These are phyloP conservation scores for Alexandromys fortis DNA, from an alignment of 2,113 vertebrate genomes.

Conservation along the genomic window DNA sequence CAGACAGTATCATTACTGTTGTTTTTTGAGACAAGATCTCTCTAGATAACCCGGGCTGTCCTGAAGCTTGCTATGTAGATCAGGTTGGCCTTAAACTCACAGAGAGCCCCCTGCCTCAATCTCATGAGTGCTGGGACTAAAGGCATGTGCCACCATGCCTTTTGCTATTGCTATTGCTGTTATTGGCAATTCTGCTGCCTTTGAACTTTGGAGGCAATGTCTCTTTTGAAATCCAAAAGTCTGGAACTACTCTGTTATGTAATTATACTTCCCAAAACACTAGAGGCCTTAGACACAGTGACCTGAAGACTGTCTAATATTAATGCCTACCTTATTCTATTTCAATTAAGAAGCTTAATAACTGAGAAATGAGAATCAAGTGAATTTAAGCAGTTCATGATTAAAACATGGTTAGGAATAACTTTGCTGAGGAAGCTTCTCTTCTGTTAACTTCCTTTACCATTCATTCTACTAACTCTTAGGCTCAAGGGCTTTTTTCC, in stretches of 20 bases:
- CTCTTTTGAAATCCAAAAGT: constrained; percentile 44
- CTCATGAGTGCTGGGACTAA: background rate
- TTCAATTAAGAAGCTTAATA: constrained; percentile 30
- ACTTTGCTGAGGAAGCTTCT: background rate
- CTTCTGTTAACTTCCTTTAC: constrained; percentile 19
- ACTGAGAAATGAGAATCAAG: constrained; percentile 47
- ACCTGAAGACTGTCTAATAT: constrained; percentile 3
- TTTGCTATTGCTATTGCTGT: background rate
- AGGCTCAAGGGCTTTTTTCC: background rate
- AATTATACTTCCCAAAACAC: constrained; percentile 53
- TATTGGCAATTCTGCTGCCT: background rate
- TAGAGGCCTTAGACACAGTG: background rate
- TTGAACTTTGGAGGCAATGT: background rate
- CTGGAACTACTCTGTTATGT: constrained; percentile 1
- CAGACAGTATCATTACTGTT: background rate
- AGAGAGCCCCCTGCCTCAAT: background rate
- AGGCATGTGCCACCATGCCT: background rate
- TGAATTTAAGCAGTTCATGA: constrained; percentile 28
- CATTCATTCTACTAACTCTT: constrained; percentile 14
- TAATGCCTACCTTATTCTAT: constrained; percentile 20
- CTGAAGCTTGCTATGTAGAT: background rate
- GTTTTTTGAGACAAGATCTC: background rate
- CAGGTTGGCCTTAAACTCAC: background rate
- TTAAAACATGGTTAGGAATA: background rate
- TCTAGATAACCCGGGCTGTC: background rate